Base-by-base conservation (phyloP, 2,888 invertebrate genomes). In the Iselma pallidipennis region DNA sequence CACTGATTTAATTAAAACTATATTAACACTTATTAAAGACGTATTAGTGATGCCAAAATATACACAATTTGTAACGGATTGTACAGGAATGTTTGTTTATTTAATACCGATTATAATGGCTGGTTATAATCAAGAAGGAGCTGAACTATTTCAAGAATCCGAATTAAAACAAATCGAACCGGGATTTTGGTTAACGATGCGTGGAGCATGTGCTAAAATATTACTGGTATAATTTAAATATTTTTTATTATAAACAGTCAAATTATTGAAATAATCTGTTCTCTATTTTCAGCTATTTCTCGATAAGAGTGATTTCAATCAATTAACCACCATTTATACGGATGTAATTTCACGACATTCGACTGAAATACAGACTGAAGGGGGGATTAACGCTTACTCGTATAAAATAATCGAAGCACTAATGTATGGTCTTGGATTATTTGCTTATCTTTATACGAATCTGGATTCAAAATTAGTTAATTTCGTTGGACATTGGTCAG, bases 31-130 rank as follows among this genome's bases (percentile, higher is more conserved):
- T 16, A 66, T 73, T 5, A 68, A 64, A n/a, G 63, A 57, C n/a
- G 54, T 73, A 48, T 59, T 69, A 54, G 63, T 65, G 21, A 37
- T 49, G 4, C 66, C 63, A 21, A 59, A 61, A n/a, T 72, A 68
- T 53, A 65, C 66, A 21, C 62, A 69, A 31, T 52, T 72, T 5
- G 50, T 74, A 14, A 55, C 68, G 9, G 68, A 70, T 33, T 71
- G 71, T 49, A 42, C 73, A 9, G 66, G 68, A 42, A 70, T 73
- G 33, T 58, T 74, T 9, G 50, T 73, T 54, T 72, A 72, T 59
- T 69, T 69, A 31, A 45, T 73, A 6, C 65, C 69, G 42, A 60
- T 68, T 19, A 63, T 73, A 21, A 73, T 74, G 71, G 65, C 67
- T 42, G 62, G 66, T 28, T 63, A 69, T 29, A 50, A 59, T 54